Percentiles rank a stretch among this genome's conserved stretches.
phyloP scores from a whole-genome alignment of 2,888 invertebrate genomes.

The Augiades crinisus region DNA sequence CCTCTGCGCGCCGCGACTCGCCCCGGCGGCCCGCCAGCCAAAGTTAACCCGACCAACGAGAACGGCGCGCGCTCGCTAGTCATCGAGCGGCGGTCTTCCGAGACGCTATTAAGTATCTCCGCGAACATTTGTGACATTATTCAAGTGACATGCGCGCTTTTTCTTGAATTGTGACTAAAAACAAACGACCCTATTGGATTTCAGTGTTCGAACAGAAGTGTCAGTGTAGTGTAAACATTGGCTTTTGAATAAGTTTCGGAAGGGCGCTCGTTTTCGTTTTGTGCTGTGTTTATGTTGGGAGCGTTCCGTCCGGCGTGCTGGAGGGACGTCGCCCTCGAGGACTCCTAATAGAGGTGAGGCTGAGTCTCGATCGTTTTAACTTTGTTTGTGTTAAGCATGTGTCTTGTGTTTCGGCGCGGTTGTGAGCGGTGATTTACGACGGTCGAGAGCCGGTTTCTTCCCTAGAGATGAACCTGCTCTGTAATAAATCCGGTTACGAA shows the following conservation, averaged over 20 bases:
- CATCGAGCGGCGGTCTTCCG: conserved; percentile 67
- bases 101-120: conserved; percentile 30
- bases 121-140: conserved; percentile 42
- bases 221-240: conserved; percentile 58
- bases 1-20: conserved; percentile 44
- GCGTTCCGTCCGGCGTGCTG: conserved; percentile 63
- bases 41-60: conserved; percentile 36
- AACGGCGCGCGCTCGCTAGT: conserved; percentile 54
- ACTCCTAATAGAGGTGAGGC: conserved; percentile 67
- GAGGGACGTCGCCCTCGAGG: conserved; percentile 74
- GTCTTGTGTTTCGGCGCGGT: conserved; percentile 27
- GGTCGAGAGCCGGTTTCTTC: conserved; percentile 50
- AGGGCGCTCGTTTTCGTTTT: conserved; percentile 61
- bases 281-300: conserved; percentile 80
- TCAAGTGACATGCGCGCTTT: conserved; percentile 67
- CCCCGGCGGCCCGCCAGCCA: conserved; percentile 33
- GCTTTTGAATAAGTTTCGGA: conserved; percentile 39
- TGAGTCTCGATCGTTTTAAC: conserved; percentile 47
- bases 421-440: conserved; percentile 38
- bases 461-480: conserved; percentile 40
- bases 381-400: conserved; percentile 33
- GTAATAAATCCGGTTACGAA: conserved; percentile 50
- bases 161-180: conserved; percentile 66
- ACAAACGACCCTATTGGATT: conserved; percentile 66
- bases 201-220: conserved; percentile 66